These are phyloP conservation scores for Elgonia sp. DNA, from an alignment of 2,888 invertebrate species.

Conservation along the genomic window DNA sequence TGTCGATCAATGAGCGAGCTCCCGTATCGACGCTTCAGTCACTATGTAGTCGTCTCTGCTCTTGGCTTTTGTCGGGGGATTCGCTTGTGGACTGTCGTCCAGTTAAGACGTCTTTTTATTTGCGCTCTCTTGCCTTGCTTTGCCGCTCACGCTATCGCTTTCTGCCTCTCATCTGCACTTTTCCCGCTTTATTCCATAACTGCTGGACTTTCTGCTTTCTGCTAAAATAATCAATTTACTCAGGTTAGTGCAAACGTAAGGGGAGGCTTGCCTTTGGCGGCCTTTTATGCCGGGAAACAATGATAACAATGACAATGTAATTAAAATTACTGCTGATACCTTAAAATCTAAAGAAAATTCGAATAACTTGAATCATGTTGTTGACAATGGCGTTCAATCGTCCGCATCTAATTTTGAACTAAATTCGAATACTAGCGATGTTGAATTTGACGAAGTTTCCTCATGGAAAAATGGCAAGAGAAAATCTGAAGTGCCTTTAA, in stretches of 20 bases:
- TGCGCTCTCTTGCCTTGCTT: too few relatives aligned
- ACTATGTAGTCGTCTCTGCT: too few relatives aligned
- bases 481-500: background rate
- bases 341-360: background rate
- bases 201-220: too few relatives aligned
- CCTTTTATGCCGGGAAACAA: background rate
- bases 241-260: background rate
- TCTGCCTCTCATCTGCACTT: too few relatives aligned
- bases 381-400: background rate
- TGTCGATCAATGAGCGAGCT: too few relatives aligned
- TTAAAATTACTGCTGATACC: background rate
- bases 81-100: too few relatives aligned
- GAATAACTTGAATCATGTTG: background rate
- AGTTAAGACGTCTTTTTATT: too few relatives aligned
- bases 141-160: too few relatives aligned
- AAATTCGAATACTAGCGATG: background rate
- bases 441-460: background rate
- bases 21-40: too few relatives aligned
- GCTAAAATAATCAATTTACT: background rate
- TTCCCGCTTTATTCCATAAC: too few relatives aligned
- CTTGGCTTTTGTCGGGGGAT: too few relatives aligned
- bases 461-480: background rate
- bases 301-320: background rate
- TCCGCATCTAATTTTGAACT: background rate
- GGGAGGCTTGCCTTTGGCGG: slow-evolving; percentile 1